Conservation (phyloP, 2,113 vertebrate genomes). For the Thomomys bottae region DNA sequence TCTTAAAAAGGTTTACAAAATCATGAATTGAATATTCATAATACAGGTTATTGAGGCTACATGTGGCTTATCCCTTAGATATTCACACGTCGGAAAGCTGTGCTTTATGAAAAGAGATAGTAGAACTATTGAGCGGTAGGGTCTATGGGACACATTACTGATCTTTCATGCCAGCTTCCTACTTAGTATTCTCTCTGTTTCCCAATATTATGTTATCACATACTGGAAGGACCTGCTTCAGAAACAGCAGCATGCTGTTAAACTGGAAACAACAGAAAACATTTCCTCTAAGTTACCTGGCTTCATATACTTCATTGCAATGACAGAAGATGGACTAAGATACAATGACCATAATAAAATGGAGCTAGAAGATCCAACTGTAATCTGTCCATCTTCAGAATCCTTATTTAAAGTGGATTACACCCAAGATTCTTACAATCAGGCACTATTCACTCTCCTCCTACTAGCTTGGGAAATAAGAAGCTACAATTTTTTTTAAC, state of each 20-base stretch:
- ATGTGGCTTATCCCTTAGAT: not conserved
- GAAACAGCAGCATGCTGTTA: not conserved
- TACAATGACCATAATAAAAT: not conserved
- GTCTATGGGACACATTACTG: not conserved
- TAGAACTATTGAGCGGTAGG: too few relatives aligned
- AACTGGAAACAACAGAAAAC: not conserved
- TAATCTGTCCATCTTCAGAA: not conserved
- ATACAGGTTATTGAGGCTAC: not conserved
- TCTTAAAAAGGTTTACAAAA: not conserved
- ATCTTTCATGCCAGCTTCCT: not conserved
- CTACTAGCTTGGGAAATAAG: not conserved
- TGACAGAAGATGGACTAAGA: not conserved
- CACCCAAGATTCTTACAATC: not conserved
- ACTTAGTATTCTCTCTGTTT: not conserved
- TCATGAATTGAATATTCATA: slow-evolving; percentile 2
- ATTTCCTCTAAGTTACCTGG: not conserved
- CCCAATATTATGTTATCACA: too few relatives aligned
- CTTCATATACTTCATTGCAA: not conserved
- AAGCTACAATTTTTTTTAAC: too few relatives aligned
- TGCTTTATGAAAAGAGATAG: not conserved
- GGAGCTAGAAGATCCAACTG: not conserved
- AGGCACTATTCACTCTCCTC: not conserved
- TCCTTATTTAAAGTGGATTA: not conserved
- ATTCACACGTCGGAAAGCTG: not conserved
- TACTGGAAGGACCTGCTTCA: not conserved